phyloP scores from a whole-genome alignment of 2,797 vertebrate genomes.

The Schizopygopsis malacanthus region DNA sequence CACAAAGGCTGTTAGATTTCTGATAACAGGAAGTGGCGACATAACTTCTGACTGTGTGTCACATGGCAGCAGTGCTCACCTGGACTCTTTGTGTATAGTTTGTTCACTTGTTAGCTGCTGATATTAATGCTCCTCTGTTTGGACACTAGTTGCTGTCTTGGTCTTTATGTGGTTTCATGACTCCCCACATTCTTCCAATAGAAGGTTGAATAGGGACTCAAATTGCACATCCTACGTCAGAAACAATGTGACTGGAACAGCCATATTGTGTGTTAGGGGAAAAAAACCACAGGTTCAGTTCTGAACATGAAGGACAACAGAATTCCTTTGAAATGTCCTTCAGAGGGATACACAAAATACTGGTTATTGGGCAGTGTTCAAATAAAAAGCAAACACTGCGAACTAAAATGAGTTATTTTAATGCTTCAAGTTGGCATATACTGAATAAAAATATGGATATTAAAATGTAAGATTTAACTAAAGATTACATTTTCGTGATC shows the following conservation, averaged over 20 bases:
- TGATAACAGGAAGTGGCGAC: conserved; percentile 39
- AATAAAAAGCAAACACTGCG: background rate
- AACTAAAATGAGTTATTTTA: background rate
- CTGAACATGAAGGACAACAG: background rate
- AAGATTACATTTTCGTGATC: background rate
- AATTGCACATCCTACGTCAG: conserved; percentile 9
- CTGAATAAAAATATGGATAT: background rate
- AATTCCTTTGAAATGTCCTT: background rate
- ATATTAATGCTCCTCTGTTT: conserved; percentile 16
- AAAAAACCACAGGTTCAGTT: background rate
- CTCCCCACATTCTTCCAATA: background rate
- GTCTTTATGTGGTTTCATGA: conserved; percentile 37
- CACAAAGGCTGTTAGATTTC: background rate
- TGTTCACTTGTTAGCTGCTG: conserved; percentile 12
- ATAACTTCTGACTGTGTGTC: background rate
- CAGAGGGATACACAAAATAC: background rate
- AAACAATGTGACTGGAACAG: background rate
- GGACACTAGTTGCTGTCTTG: conserved; percentile 9
- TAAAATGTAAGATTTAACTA: background rate
- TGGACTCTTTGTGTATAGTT: conserved; percentile 40
- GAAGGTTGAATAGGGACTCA: conserved; percentile 13
- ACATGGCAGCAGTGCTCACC: conserved; percentile 22
- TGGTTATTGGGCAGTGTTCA: background rate
- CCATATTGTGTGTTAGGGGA: background rate
- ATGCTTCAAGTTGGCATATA: background rate